Conservation (phyloP, 2,888 invertebrate species). For the Nomada fabriciana region DNA sequence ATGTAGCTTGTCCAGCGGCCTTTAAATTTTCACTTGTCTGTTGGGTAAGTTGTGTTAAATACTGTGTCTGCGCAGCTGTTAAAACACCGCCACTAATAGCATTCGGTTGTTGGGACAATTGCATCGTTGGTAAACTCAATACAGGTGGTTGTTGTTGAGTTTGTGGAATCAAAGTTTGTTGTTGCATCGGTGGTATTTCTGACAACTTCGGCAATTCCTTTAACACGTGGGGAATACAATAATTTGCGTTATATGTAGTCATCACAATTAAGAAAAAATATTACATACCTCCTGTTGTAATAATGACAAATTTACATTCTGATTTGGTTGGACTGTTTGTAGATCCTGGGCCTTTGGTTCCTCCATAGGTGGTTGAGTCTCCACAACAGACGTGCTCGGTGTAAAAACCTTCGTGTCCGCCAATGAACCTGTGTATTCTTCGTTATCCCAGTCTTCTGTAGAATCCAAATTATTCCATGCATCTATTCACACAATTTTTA, state of each 20-base stretch:
- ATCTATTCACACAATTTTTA: slow-evolving; percentile 77
- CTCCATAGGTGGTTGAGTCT: slow-evolving; percentile 68
- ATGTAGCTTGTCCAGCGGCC: slow-evolving; percentile 83
- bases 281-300: slow-evolving; percentile 76
- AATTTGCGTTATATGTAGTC: slow-evolving; percentile 13
- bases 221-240: slow-evolving; percentile 6
- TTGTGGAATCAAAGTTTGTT: slow-evolving; percentile 85
- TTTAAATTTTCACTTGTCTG: slow-evolving; percentile 86
- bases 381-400: slow-evolving; percentile 86
- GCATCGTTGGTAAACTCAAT: slow-evolving; percentile 79
- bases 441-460: slow-evolving; percentile 89
- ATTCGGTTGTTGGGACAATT: slow-evolving; percentile 83
- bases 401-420: slow-evolving; percentile 97
- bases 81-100: slow-evolving; percentile 82
- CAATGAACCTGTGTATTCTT: slow-evolving; percentile 97
- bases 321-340: slow-evolving; percentile 73
- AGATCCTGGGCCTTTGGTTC: slow-evolving; percentile 75
- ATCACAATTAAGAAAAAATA: not conserved
- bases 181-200: slow-evolving; percentile 81
- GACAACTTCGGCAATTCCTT: slow-evolving; percentile 79
- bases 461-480: slow-evolving; percentile 91
- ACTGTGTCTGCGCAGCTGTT: slow-evolving; percentile 87
- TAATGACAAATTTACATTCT: slow-evolving; percentile 72
- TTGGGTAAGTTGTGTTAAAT: slow-evolving; percentile 87
- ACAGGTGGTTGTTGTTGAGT: slow-evolving; percentile 77